phyloP scores from a whole-genome alignment of 2,797 vertebrate species.

The Lagodon rhomboides region DNA sequence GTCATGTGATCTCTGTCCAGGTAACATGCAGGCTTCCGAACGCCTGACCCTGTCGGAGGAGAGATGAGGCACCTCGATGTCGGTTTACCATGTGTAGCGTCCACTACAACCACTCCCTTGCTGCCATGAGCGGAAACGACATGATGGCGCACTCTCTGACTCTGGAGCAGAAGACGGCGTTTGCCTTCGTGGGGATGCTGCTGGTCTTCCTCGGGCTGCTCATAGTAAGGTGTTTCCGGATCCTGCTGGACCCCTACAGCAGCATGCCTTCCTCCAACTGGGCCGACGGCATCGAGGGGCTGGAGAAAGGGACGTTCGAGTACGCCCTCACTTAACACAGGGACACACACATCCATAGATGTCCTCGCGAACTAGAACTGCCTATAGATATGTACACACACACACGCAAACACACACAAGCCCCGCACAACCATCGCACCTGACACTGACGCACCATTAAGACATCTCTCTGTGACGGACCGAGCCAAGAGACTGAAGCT shows the following conservation, averaged over 20 bases:
- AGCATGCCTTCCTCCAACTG: conserved; percentile 98
- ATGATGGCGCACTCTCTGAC: conserved; percentile 92
- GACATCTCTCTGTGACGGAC: conserved; percentile 56
- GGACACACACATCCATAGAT: conserved; percentile 44
- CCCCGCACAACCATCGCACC: conserved; percentile 48
- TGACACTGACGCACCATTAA: conserved; percentile 42
- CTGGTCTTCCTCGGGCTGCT: conserved; percentile 96
- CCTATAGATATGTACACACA: conserved; percentile 26
- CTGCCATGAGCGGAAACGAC: conserved; percentile 92
- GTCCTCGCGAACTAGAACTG: conserved; percentile 65
- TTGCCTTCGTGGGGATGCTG: conserved; percentile 96
- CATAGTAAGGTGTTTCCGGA: conserved; percentile 96
- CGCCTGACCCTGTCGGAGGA: conserved; percentile 72
- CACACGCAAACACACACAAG: conserved; percentile 34
- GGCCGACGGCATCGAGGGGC: conserved; percentile 95
- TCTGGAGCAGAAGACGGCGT: conserved; percentile 97
- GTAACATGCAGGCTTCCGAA: conserved; percentile 75
- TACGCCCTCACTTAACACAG: conserved; percentile 93
- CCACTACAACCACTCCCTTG: conserved; percentile 93
- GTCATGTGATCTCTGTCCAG: conserved; percentile 72
- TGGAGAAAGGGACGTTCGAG: conserved; percentile 98
- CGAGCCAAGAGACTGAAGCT: conserved; percentile 60
- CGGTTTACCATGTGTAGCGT: conserved; percentile 90
- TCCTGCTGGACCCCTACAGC: conserved; percentile 96
- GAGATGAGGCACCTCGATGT: conserved; percentile 79